Conservation (phyloP, 2,797 vertebrate species). For the Alauda arvensis region DNA sequence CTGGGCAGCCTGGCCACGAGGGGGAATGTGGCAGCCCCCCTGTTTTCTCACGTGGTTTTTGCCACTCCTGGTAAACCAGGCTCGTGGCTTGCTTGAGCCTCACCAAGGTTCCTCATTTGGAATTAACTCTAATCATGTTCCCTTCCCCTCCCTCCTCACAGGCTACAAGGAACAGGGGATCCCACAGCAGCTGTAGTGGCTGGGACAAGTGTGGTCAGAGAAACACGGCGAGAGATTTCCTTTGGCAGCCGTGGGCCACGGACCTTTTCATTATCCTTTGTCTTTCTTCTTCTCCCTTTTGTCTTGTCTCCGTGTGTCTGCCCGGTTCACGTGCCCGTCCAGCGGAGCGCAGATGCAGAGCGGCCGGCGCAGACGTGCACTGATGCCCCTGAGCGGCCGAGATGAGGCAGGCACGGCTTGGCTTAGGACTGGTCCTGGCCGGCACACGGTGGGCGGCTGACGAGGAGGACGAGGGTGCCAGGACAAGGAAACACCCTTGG, state of each 20-base stretch:
- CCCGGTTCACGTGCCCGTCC: background rate
- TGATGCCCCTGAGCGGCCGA: background rate
- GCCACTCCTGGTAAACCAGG: background rate
- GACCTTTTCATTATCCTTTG: conserved; percentile 60
- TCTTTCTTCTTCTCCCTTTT: conserved; percentile 50
- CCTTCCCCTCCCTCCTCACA: conserved; percentile 65
- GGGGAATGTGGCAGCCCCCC: background rate
- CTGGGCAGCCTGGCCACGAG: accelerated
- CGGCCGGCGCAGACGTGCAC: conserved; percentile 52
- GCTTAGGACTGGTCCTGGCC: background rate
- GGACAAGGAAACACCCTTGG: background rate
- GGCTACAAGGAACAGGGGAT: conserved; percentile 88
- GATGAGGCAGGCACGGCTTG: background rate
- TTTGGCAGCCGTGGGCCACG: conserved; percentile 18
- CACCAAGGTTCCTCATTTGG: accelerated
- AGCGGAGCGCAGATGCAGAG: conserved; percentile 66
- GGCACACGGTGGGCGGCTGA: accelerated
- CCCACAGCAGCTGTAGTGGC: conserved; percentile 86
- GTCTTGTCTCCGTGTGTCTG: conserved; percentile 22
- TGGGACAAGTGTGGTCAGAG: conserved; percentile 33
- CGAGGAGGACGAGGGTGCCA: background rate
- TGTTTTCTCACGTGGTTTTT: background rate
- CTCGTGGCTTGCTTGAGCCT: background rate
- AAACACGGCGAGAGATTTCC: conserved; percentile 22
- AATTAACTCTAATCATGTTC: conserved; percentile 31